These are phyloP conservation scores for Drosophila guanche DNA, from an alignment of 1,140 invertebrate genomes.

Conservation along the genomic window DNA sequence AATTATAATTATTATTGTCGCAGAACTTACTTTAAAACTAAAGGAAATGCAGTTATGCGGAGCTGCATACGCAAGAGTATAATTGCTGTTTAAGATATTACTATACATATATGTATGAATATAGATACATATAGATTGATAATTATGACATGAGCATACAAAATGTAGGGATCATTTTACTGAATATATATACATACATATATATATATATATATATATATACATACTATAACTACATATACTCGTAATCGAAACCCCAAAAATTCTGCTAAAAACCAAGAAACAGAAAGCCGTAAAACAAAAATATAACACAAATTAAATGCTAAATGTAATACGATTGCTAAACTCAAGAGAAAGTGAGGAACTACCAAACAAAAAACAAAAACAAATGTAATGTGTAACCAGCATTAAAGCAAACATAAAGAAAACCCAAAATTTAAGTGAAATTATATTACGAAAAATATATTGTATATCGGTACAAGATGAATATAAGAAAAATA, in stretches of 20 bases:
- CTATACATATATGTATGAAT: constrained; percentile 57
- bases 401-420: constrained; percentile 30
- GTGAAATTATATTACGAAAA: constrained; percentile 80
- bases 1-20: constrained; percentile 76
- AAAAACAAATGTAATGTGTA: constrained; percentile 35
- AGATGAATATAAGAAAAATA: constrained; percentile 80
- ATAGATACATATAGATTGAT: constrained; percentile 62
- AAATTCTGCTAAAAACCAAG: constrained; percentile 60
- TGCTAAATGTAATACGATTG: constrained; percentile 75
- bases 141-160: constrained; percentile 80
- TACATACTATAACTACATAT: constrained; percentile 65
- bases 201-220: constrained; percentile 52
- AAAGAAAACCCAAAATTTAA: constrained; percentile 52
- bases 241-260: constrained; percentile 48
- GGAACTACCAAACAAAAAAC: constrained; percentile 34
- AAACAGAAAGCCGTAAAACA: constrained; percentile 22
- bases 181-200: constrained; percentile 61
- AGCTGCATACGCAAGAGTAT: constrained; percentile 40
- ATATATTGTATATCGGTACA: constrained; percentile 82
- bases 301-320: constrained; percentile 39
- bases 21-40: constrained; percentile 79
- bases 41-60: constrained; percentile 41
- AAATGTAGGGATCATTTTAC: constrained; percentile 83
- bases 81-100: constrained; percentile 70
- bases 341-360: constrained; percentile 61